Base-by-base conservation (phyloP, 2,113 vertebrate genomes). In the Corynorhinus townsendii region DNA sequence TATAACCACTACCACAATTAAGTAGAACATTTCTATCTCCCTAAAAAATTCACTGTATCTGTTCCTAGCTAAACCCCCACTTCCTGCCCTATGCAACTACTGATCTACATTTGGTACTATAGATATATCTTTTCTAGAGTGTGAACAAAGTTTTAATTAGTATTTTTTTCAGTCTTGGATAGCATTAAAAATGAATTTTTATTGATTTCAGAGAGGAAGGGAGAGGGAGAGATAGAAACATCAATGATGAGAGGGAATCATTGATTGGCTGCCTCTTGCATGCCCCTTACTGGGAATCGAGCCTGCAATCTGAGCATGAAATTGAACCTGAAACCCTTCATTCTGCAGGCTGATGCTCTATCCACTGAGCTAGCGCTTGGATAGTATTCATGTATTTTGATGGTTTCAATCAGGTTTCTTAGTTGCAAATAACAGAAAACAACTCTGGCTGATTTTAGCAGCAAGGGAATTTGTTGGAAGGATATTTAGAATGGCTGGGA, bases 381-480 rank as follows among this genome's bases (percentile, higher is more conserved):
- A 66, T 83, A 77, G 11, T 24, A 28, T 71, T 90, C n/a, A 68
- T 26, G 38, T 91, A 73, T 72, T 66, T 72, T 49, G 47, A 35
- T n/a, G 28, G 26, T 82, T 91, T 77, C 49, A 35, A 71, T 82
- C 47, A 69, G 0, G 0, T 38, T 80, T 85, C 54, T 81, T 66
- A 71, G 49, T 89, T 33, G 19, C 38, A 79, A 45, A 28, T n/a
- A 68, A 68, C 30, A 89, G 56, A 73, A 93, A 96, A 85, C 14
- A 75, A 79, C 24, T 81, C 35, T 79, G 73, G 45, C 54, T 84
- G 45, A 92, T 75, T 86, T 95, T 79, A 45, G 20, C 66, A 81
- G 64, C 33, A 84, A 69, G 88, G 40, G 43, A 84, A 84, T 47
- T 66, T 95, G 30, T 88, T 81, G 49, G 89, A 80, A 93, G 45